Percentiles rank a stretch among this genome's conserved stretches.
These are phyloP conservation scores for Melanostoma mellinum DNA, from an alignment of 2,888 invertebrate species.

Conservation along the genomic window DNA sequence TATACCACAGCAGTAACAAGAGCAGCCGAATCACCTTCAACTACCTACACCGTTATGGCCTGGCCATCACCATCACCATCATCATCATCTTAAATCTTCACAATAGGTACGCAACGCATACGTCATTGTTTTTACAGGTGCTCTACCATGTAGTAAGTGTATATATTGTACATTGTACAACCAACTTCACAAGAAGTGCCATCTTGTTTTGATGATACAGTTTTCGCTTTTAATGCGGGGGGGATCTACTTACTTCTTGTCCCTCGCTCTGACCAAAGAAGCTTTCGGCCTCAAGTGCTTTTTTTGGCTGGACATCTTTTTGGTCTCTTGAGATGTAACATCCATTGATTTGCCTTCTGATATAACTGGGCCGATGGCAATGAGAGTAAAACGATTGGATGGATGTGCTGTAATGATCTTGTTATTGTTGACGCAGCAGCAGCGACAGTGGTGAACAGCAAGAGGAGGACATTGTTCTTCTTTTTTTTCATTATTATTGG, in stretches of 20 bases:
- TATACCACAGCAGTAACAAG: constrained; percentile 62
- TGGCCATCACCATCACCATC: neutral
- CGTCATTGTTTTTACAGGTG: constrained; percentile 67
- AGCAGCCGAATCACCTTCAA: constrained; percentile 70
- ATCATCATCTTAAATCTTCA: constrained; percentile 32
- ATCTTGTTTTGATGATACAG: constrained; percentile 61
- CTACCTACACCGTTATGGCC: constrained; percentile 39
- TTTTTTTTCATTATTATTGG: constrained; percentile 32
- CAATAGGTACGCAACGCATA: constrained; percentile 42
- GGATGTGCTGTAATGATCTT: constrained; percentile 65
- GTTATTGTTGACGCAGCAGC: constrained; percentile 47
- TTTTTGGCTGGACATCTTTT: constrained; percentile 52
- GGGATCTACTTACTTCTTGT: constrained; percentile 27
- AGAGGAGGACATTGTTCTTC: constrained; percentile 53
- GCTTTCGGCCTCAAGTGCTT: constrained; percentile 7
- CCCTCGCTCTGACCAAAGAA: constrained; percentile 10
- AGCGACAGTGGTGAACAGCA: constrained; percentile 7
- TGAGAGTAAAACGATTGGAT: constrained; percentile 19
- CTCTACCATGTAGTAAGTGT: neutral
- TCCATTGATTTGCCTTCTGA: constrained; percentile 62
- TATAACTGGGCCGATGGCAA: constrained; percentile 46
- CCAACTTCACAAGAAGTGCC: constrained; percentile 39
- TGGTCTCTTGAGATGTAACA: constrained; percentile 50
- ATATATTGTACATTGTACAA: neutral
- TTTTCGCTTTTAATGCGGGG: constrained; percentile 62